Conservation (phyloP, 2,113 vertebrate species). For the Aspiorhynchus laticeps region DNA sequence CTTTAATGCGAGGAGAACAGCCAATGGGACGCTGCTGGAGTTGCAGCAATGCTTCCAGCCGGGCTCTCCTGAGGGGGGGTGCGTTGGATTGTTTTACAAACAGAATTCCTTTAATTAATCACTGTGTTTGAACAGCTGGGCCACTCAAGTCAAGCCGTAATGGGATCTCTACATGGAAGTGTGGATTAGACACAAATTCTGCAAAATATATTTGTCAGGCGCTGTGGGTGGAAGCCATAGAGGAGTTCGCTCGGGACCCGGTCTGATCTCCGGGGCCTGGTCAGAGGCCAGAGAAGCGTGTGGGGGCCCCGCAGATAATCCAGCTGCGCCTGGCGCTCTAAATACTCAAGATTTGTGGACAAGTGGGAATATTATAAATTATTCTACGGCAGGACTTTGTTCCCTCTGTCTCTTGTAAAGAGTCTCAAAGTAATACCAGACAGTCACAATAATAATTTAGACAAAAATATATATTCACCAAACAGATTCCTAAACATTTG, state of each 20-base stretch:
- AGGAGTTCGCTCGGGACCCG: conserved; percentile 49
- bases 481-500: not conserved
- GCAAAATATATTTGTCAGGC: conserved; percentile 80
- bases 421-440: conserved; percentile 9
- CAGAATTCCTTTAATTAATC: conserved; percentile 99
- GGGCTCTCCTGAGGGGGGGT: conserved; percentile 1
- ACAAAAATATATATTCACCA: not conserved
- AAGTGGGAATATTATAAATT: not conserved
- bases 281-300: conserved; percentile 39
- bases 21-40: conserved; percentile 59
- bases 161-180: conserved; percentile 78
- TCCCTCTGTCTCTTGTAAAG: not conserved
- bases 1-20: conserved; percentile 66
- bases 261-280: conserved; percentile 61
- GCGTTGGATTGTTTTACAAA: conserved; percentile 89
- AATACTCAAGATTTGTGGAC: conserved; percentile 11
- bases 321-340: conserved; percentile 29
- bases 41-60: conserved; percentile 65
- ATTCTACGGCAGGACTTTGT: not conserved
- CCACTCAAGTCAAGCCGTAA: conserved; percentile 78
- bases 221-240: conserved; percentile 68
- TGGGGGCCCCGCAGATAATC: not conserved
- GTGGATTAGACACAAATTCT: conserved; percentile 73
- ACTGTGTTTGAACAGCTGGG: conserved; percentile 98
- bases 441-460: not conserved